These are phyloP conservation scores for Cynodonichthys magdalenae DNA, from an alignment of 2,797 vertebrate species.

Conservation along the genomic window DNA sequence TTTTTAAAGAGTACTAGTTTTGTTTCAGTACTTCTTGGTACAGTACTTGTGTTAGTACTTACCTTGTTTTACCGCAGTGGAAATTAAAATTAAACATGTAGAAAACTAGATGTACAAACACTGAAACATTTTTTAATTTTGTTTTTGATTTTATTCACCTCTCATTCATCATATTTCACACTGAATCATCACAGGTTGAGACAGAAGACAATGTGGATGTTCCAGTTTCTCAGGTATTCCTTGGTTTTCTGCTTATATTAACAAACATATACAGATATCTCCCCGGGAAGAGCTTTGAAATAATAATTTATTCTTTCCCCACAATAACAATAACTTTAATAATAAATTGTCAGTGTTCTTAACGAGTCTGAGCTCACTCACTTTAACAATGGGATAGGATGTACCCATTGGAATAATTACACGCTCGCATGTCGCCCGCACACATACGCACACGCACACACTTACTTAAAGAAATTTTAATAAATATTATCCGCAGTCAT, in stretches of 20 bases:
- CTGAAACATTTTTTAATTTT: constrained; percentile 35
- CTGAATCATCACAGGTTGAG: constrained; percentile 62
- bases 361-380: constrained; percentile 68
- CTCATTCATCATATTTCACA: constrained; percentile 70
- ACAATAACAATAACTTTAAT: constrained; percentile 84
- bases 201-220: constrained; percentile 58
- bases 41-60: no score
- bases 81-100: background rate
- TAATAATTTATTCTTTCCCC: constrained; percentile 66
- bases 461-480: constrained; percentile 59
- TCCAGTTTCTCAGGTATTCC: constrained; percentile 55
- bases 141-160: constrained; percentile 60
- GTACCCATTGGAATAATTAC: constrained; percentile 74
- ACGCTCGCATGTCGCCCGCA: constrained; percentile 26
- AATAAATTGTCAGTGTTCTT: constrained; percentile 86
- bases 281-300: constrained; percentile 60
- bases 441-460: constrained; percentile 32
- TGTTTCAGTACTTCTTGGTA: no score
- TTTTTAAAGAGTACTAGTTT: no score
- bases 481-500: constrained; percentile 64
- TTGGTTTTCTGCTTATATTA: constrained; percentile 67
- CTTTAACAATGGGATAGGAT: constrained; percentile 63
- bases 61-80: background rate
- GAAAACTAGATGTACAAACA: constrained; percentile 21
- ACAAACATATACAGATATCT: constrained; percentile 81